These are phyloP conservation scores for Marronus borbonicus DNA, from an alignment of 2,888 invertebrate genomes.

Conservation along the genomic window DNA sequence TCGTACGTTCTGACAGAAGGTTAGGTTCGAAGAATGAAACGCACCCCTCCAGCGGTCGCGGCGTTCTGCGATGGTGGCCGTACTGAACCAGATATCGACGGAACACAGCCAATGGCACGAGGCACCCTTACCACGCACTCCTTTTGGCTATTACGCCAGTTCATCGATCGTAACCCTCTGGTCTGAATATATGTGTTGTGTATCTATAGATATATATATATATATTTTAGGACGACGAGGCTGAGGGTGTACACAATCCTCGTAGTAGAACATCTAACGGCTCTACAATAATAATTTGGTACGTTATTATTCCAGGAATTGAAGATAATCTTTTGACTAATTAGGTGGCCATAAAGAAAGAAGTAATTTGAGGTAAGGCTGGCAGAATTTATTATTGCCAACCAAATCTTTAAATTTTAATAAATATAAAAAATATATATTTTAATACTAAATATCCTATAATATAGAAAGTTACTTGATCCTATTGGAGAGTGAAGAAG, in stretches of 20 bases:
- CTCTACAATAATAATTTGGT: too few species aligned
- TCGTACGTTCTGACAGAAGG: conserved; percentile 43
- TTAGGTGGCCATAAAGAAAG: too few species aligned
- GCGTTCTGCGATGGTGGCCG: conserved; percentile 63
- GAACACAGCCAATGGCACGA: conserved; percentile 68
- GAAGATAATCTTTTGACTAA: too few species aligned
- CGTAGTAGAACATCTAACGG: neutral
- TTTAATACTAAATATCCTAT: too few species aligned
- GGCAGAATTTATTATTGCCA: too few species aligned
- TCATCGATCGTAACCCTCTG: conserved; percentile 64
- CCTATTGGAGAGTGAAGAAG: too few species aligned
- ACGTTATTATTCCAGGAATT: too few species aligned
- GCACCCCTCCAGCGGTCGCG: conserved; percentile 63
- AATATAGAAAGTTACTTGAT: too few species aligned
- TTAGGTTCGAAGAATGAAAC: conserved; percentile 55
- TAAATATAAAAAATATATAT: too few species aligned
- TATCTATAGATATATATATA: neutral
- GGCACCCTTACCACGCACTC: conserved; percentile 67
- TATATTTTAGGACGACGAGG: neutral
- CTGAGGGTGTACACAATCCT: neutral
- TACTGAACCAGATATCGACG: conserved; percentile 62
- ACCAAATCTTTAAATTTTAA: too few species aligned
- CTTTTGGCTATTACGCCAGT: conserved; percentile 68
- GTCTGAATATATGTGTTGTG: neutral
- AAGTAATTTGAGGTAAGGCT: too few species aligned